A percentile compares a stretch with the other conserved stretches of the same genome.
Conservation (phyloP, 2,797 vertebrate genomes). For the Lutjanus argentimaculatus region DNA sequence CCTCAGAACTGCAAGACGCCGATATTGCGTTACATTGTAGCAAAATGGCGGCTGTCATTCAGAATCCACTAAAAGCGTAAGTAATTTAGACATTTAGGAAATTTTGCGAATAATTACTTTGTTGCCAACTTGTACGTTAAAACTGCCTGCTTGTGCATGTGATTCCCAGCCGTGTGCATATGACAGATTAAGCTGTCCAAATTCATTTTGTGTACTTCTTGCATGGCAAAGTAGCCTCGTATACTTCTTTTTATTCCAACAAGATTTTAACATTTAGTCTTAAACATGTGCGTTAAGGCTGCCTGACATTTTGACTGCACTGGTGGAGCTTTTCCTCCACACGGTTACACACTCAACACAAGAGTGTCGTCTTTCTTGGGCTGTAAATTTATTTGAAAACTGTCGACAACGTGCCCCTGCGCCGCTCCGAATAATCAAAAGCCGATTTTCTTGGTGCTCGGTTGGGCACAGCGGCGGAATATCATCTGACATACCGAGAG, state of each 20-base stretch:
- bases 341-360: conserved; percentile 46
- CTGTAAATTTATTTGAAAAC: conserved; percentile 77
- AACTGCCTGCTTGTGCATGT: conserved; percentile 51
- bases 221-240: conserved; percentile 83
- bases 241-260: conserved; percentile 78
- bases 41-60: conserved; percentile 99
- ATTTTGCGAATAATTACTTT: conserved; percentile 69
- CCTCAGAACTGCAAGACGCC: conserved; percentile 98
- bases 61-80: conserved; percentile 99
- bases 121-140: conserved; percentile 63
- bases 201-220: conserved; percentile 83
- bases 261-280: conserved; percentile 61
- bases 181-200: conserved; percentile 73
- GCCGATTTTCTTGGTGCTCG: conserved; percentile 65
- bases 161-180: conserved; percentile 61
- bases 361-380: conserved; percentile 71
- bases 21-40: conserved; percentile 99
- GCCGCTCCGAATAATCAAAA: conserved; percentile 67
- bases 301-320: conserved; percentile 58
- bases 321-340: conserved; percentile 34
- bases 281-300: conserved; percentile 47
- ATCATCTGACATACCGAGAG: conserved; percentile 69
- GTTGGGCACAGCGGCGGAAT: conserved; percentile 49
- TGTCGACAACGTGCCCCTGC: conserved; percentile 78
- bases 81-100: conserved; percentile 88